phyloP scores from a whole-genome alignment of 2,888 invertebrate species.

The Dryobotodes eremita region DNA sequence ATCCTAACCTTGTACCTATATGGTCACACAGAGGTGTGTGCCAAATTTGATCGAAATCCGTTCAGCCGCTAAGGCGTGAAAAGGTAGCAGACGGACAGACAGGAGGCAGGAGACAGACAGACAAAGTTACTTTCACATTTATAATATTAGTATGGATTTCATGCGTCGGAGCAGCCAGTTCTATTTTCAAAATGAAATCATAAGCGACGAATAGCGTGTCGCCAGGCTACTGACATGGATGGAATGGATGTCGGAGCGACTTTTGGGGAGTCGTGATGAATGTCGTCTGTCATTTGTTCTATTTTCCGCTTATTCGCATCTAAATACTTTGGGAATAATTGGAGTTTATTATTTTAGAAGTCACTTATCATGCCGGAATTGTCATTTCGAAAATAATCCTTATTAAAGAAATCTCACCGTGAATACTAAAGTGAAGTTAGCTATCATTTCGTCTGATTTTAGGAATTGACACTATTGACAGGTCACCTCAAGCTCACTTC shows the following conservation, averaged over 20 bases:
- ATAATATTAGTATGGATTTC: background rate
- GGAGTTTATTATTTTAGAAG: background rate
- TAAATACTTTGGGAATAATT: background rate
- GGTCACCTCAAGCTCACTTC: too few species aligned
- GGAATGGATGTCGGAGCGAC: constrained; percentile 32
- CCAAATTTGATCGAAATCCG: background rate
- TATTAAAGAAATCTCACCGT: too few species aligned
- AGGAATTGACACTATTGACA: too few species aligned
- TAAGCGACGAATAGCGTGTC: constrained; percentile 57
- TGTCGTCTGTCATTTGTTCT: constrained; percentile 15
- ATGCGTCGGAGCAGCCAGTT: constrained; percentile 28
- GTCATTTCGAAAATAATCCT: background rate
- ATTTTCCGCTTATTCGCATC: constrained; percentile 2
- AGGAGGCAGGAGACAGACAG: background rate
- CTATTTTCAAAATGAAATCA: constrained; percentile 41
- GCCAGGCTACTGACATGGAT: constrained; percentile 21
- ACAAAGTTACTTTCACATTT: background rate
- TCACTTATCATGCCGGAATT: background rate
- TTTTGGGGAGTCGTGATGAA: constrained; percentile 10
- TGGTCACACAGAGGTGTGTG: too few species aligned
- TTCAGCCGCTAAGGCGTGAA: too few species aligned
- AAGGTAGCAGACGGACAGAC: background rate
- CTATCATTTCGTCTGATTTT: too few species aligned
- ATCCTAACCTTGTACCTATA: background rate
- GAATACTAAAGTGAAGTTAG: too few species aligned